phyloP scores from a whole-genome alignment of 2,113 vertebrate genomes.

The Naja naja region DNA sequence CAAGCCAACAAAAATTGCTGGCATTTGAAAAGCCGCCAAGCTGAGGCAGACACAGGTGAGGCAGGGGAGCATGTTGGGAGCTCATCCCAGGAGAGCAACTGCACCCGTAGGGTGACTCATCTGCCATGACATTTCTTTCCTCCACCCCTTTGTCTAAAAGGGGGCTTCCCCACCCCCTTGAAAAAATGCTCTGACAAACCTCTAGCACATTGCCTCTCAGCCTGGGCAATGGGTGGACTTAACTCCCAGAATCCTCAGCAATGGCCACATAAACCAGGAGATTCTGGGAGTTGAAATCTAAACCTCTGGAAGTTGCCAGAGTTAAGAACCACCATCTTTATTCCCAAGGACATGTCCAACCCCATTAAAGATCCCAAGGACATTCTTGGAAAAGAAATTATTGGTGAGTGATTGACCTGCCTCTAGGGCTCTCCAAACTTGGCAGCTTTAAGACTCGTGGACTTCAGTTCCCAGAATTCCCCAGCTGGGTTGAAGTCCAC shows the following conservation, averaged over 20 bases:
- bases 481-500: too few species aligned
- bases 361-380: background rate
- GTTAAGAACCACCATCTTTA: background rate
- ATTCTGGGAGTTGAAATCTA: background rate
- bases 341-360: background rate
- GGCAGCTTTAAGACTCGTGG: background rate
- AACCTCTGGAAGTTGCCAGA: background rate
- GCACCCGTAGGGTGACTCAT: background rate
- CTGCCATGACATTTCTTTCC: background rate
- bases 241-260: background rate
- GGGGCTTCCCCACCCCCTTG: accelerated
- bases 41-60: background rate
- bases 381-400: background rate
- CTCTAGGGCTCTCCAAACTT: too few species aligned
- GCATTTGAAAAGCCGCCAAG: background rate
- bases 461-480: background rate
- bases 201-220: background rate
- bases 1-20: background rate
- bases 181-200: background rate
- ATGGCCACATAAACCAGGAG: background rate
- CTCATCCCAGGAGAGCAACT: background rate
- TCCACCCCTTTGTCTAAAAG: background rate
- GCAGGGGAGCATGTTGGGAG: background rate
- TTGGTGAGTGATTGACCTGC: background rate
- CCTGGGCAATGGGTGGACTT: background rate